Evolutionary conservation across 2,888 invertebrate species (phyloP).

Genomic region (Quadroppia sp.): DNA sequence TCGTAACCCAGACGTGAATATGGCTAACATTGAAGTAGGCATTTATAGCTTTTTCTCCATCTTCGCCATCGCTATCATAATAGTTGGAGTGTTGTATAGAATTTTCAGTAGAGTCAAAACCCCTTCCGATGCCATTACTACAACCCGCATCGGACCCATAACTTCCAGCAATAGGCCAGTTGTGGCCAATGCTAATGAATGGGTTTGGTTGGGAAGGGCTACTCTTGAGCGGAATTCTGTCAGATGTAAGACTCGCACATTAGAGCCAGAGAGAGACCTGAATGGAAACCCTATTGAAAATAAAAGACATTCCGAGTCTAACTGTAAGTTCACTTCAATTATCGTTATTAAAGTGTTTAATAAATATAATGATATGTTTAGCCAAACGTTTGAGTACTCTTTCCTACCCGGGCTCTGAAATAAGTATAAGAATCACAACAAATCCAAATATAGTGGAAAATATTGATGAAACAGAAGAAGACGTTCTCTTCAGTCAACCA

Average conservation of each 20-base stretch:
- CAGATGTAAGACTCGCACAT: slow-evolving; percentile 52
- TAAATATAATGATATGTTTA: neutral
- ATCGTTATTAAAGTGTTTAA: neutral
- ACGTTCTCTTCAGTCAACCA: neutral
- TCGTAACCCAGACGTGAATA: neutral
- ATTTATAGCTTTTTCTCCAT: slow-evolving; percentile 39
- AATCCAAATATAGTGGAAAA: slow-evolving; percentile 49
- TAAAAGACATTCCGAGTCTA: neutral
- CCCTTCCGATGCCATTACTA: slow-evolving; percentile 3
- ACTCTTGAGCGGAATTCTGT: slow-evolving; percentile 60
- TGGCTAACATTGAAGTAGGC: slow-evolving; percentile 35
- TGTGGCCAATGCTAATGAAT: slow-evolving; percentile 73
- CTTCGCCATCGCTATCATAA: slow-evolving; percentile 34
- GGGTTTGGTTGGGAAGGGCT: slow-evolving; percentile 83
- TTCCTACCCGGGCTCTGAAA: slow-evolving; percentile 55
- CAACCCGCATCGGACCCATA: slow-evolving; percentile 24
- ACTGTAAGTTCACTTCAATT: neutral
- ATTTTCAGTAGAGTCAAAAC: slow-evolving; percentile 14
- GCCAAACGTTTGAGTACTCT: slow-evolving; percentile 57
- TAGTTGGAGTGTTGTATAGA: slow-evolving; percentile 24
- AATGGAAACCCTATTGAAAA: slow-evolving; percentile 50
- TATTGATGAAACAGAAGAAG: neutral
- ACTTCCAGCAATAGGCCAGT: slow-evolving; percentile 42
- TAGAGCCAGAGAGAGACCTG: slow-evolving; percentile 54
- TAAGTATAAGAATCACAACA: slow-evolving; percentile 54